A percentile compares a stretch with the other conserved stretches of the same genome.
These are phyloP conservation scores for Martes flavigula DNA, from an alignment of 2,797 vertebrate species.

Conservation along the genomic window DNA sequence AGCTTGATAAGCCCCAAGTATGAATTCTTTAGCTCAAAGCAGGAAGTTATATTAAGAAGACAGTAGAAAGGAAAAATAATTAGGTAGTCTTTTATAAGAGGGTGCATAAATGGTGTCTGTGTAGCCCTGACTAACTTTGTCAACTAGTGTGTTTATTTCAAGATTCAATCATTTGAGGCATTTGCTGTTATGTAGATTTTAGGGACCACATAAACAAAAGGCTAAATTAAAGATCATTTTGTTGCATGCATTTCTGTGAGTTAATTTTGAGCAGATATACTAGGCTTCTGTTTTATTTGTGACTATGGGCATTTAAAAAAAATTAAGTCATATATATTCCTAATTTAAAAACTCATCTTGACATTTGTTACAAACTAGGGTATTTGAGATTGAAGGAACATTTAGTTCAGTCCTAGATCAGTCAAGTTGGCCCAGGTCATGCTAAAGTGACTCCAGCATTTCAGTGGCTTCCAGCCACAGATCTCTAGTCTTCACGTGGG, in stretches of 20 bases:
- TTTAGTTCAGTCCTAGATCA: not conserved
- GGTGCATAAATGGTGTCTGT: not conserved
- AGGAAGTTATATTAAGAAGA: slow-evolving; percentile 38
- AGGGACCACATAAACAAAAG: not conserved
- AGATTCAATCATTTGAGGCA: not conserved
- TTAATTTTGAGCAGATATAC: slow-evolving; percentile 33
- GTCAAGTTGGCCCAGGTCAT: not conserved
- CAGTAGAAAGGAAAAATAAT: slow-evolving; percentile 48
- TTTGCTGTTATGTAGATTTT: not conserved
- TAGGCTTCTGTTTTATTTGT: not conserved
- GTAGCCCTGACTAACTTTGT: not conserved
- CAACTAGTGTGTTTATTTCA: not conserved
- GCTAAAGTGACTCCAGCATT: not conserved
- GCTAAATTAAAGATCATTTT: not conserved
- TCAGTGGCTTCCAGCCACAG: not conserved
- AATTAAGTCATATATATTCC: not conserved
- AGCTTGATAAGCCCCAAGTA: slow-evolving; percentile 42
- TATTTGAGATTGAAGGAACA: not conserved
- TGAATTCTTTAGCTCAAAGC: slow-evolving; percentile 29
- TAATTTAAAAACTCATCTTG: not conserved
- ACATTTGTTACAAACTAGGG: not conserved
- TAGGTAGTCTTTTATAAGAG: slow-evolving; percentile 15
- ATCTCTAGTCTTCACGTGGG: not conserved
- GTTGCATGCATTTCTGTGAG: not conserved
- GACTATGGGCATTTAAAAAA: not conserved